These are phyloP conservation scores for Capromys pilorides DNA, from an alignment of 2,797 vertebrate genomes.

Conservation along the genomic window DNA sequence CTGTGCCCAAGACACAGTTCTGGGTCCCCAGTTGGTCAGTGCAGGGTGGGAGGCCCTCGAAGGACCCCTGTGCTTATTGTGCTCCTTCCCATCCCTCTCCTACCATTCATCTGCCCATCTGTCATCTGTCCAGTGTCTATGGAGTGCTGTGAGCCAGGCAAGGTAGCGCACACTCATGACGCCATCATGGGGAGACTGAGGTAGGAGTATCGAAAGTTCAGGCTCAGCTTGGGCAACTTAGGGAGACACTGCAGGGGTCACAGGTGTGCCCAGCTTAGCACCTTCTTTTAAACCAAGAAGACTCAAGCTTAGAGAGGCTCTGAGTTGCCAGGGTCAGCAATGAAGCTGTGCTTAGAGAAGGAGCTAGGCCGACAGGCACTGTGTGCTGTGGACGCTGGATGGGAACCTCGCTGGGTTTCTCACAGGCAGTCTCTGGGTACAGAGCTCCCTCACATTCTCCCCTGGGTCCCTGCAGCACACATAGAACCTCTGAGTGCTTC, in stretches of 20 bases:
- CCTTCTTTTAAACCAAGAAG: not conserved
- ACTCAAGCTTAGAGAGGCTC: not conserved
- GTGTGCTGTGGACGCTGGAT: not conserved
- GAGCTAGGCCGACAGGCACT: not conserved
- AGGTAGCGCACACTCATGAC: not conserved
- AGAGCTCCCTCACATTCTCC: not conserved
- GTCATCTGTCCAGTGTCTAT: not conserved
- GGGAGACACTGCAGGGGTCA: too few species aligned
- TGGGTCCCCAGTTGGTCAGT: not conserved
- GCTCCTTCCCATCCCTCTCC: accelerated
- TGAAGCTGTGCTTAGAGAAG: not conserved
- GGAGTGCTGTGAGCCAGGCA: not conserved
- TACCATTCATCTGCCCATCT: not conserved
- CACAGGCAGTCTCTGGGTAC: not conserved
- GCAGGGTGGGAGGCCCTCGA: not conserved
- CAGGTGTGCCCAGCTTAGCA: too few species aligned
- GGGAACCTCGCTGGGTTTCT: not conserved
- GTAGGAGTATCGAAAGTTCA: not conserved
- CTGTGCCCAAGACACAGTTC: not conserved
- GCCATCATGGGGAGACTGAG: not conserved
- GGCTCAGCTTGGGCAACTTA: not conserved
- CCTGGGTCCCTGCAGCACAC: not conserved
- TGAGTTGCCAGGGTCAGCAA: not conserved
- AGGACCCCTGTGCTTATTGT: not conserved
- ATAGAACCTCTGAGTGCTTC: not conserved